phyloP scores from a whole-genome alignment of 1,140 invertebrate species.

The Theocolax elegans region DNA sequence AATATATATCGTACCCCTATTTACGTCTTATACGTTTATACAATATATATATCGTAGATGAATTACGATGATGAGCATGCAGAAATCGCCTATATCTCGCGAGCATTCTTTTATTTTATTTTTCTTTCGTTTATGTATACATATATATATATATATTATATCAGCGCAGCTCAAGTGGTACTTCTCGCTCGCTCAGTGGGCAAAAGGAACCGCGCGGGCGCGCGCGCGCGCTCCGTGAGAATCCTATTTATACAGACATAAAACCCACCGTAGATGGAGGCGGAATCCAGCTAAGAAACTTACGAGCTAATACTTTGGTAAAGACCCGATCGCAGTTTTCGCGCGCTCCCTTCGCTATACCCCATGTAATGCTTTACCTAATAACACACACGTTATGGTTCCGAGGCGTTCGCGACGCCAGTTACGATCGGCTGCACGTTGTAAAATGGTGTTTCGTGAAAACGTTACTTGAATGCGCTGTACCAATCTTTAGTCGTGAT shows the following conservation, averaged over 20 bases:
- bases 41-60: slow-evolving; percentile 11
- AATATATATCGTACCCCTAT: slow-evolving; percentile 19
- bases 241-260: slow-evolving; percentile 16
- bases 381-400: too few species aligned
- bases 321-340: slow-evolving; percentile 47
- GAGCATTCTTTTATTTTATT: too few species aligned
- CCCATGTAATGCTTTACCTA: background rate
- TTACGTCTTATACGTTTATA: background rate
- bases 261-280: background rate
- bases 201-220: background rate
- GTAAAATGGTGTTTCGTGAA: too few species aligned
- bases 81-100: background rate
- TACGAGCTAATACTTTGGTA: slow-evolving; percentile 62
- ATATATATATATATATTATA: slow-evolving; percentile 5
- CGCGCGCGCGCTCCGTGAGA: background rate
- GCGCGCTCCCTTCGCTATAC: slow-evolving; percentile 9
- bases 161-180: background rate
- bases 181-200: background rate
- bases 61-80: slow-evolving; percentile 35
- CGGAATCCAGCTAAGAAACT: slow-evolving; percentile 40
- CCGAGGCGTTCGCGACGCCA: too few species aligned
- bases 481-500: too few species aligned
- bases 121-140: background rate
- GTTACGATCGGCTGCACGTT: too few species aligned
- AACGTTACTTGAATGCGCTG: too few species aligned